These are phyloP conservation scores for Ficedula albicollis DNA, from an alignment of 2,797 vertebrate genomes.

Conservation along the genomic window DNA sequence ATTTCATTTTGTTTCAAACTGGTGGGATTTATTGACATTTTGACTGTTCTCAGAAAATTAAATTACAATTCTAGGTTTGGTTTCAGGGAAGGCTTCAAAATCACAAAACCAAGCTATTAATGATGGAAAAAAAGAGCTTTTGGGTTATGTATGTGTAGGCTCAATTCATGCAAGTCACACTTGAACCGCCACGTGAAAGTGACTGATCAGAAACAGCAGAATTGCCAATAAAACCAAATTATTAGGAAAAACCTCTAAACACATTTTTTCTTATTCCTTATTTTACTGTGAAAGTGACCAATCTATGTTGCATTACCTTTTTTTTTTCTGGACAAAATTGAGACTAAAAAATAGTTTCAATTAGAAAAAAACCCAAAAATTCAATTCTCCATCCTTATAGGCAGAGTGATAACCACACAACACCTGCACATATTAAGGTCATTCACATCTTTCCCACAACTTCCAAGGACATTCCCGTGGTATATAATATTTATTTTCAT, in stretches of 20 bases:
- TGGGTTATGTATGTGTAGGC: neutral
- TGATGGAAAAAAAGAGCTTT: neutral
- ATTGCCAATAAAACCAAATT: neutral
- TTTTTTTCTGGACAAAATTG: neutral
- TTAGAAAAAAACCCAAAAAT: neutral
- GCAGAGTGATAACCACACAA: neutral
- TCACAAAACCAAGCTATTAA: neutral
- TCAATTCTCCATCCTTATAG: neutral
- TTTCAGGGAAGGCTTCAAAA: neutral
- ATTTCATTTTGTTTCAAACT: neutral
- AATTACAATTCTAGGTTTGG: neutral
- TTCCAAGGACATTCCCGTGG: neutral
- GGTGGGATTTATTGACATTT: neutral
- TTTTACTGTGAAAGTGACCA: neutral
- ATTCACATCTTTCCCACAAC: neutral
- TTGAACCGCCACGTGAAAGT: neutral
- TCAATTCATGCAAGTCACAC: neutral
- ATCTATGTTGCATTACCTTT: neutral
- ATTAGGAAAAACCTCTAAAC: neutral
- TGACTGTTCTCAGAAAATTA: neutral
- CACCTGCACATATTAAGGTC: rapidly evolving
- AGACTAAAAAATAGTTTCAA: neutral
- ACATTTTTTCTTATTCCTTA: rapidly evolving
- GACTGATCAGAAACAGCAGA: neutral
- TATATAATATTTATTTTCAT: neutral